Percentiles rank a stretch among this genome's conserved stretches.
These are phyloP conservation scores for Euplagia quadripunctaria DNA, from an alignment of 2,888 invertebrate species.

Conservation along the genomic window DNA sequence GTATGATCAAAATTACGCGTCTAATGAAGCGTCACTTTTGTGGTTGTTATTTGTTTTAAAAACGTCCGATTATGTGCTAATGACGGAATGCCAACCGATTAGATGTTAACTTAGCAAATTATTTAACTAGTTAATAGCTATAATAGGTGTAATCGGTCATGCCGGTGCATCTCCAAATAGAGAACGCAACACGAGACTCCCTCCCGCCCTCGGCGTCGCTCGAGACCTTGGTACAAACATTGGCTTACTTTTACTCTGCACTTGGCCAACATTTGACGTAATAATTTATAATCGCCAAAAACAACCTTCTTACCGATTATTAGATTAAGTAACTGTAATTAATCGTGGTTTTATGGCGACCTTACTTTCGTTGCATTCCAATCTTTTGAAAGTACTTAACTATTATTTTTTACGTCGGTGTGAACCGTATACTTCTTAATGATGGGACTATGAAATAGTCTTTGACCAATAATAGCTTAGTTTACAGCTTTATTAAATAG, in stretches of 20 bases:
- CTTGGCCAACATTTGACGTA: constrained; percentile 46
- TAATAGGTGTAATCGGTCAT: constrained; percentile 52
- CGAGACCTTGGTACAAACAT: constrained; percentile 49
- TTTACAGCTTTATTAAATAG: too few species aligned
- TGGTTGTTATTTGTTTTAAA: not conserved
- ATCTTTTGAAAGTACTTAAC: not conserved
- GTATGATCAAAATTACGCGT: too few species aligned
- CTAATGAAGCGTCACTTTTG: too few species aligned
- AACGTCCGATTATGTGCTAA: constrained; percentile 34
- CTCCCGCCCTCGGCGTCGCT: constrained; percentile 37
- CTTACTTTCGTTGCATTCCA: constrained; percentile 30
- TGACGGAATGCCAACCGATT: constrained; percentile 60
- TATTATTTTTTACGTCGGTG: not conserved
- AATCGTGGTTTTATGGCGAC: constrained; percentile 28
- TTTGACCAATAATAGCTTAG: too few species aligned
- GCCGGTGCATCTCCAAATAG: constrained; percentile 56
- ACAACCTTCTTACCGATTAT: constrained; percentile 49
- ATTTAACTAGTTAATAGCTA: constrained; percentile 66
- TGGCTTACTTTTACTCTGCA: constrained; percentile 50
- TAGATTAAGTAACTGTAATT: constrained; percentile 46
- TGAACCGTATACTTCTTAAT: not conserved
- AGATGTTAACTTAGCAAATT: constrained; percentile 63
- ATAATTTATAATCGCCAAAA: constrained; percentile 50
- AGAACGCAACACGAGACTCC: constrained; percentile 34
- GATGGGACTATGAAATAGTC: too few species aligned